Evolutionary conservation across 37 sponge, comb jelly and placozoan species (phyloP), one percentile per base, ranked within the genome.

Genomic region (Chondrosia reniformis): DNA sequence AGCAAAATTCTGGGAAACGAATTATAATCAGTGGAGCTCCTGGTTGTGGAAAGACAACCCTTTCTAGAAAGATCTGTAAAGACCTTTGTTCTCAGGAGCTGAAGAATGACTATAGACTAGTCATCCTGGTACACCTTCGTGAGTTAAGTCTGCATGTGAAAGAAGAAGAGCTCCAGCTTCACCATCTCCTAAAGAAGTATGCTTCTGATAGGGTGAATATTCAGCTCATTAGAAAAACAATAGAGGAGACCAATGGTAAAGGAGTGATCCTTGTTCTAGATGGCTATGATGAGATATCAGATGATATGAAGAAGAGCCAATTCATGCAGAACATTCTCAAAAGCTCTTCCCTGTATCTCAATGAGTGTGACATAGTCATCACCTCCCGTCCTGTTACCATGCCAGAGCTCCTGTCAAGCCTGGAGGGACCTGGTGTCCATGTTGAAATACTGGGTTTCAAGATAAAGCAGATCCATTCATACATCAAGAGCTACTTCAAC

Each of bases 311-410:
- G 33, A 30, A 19, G 19, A 37, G 39, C 67, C 7, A 33, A 32
- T 34, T 66, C 8, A 36, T 66, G 22, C 5, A 34, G 17, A 4
- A 33, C 9, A 31, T 66, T 31, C 67, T 66, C 36, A 8, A 36
- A 36, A 8, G 39, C 5, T 30, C 61, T 30, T 30, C 33, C 17
- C 17, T 24, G 25, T 34, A 66, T 39, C 67, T 66, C 39, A 31
- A 5, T 36, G 67, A 66, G 67, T 66, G 67, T 66, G 67, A 66
- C 30, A 30, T 66, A 19, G 17, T 66, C 4, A 17, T 66, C 67
- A 66, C 67, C 32, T 30, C 67, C 67, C 67, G 67, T 17, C 67
- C 67, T 66, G 67, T 66, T 28, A 66, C 67, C 33, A 37, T 37
- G 9, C 7, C 7, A 6, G 38, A 66, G 8, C 67, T 66, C 4